Evolutionary conservation across 2,888 invertebrate species (phyloP).

Genomic region (Melanotus villosus): DNA sequence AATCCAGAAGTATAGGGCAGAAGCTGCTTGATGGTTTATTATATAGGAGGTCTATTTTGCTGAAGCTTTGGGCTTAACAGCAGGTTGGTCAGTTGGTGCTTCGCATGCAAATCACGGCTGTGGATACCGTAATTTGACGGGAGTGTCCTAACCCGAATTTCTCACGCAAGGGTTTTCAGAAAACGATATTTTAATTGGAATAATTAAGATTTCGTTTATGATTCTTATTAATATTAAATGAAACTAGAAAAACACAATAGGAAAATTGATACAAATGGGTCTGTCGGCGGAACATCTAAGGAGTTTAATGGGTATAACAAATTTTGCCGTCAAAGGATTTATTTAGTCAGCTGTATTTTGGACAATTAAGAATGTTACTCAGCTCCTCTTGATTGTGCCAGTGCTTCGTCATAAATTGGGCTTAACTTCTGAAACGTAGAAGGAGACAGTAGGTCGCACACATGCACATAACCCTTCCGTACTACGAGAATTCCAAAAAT

Average conservation of each 20-base stretch:
- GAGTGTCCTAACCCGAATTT: neutral
- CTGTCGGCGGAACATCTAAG: slow-evolving; percentile 39
- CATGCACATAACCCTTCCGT: slow-evolving; percentile 3
- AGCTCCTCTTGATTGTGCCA: slow-evolving; percentile 44
- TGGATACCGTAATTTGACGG: neutral
- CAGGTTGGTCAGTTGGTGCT: too few species aligned
- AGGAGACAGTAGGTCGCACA: slow-evolving; percentile 8
- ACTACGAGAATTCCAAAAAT: neutral
- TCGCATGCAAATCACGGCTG: neutral
- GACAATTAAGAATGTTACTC: slow-evolving; percentile 59
- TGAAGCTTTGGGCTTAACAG: too few species aligned
- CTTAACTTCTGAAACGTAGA: slow-evolving; percentile 35
- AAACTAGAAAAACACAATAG: slow-evolving; percentile 46
- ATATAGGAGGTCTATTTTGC: too few species aligned
- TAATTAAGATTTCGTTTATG: slow-evolving; percentile 45
- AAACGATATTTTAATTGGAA: slow-evolving; percentile 28
- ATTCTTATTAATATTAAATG: slow-evolving; percentile 46
- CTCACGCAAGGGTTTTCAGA: neutral
- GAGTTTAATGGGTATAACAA: slow-evolving; percentile 48
- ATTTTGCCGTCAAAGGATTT: slow-evolving; percentile 63
- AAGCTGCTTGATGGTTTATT: neutral
- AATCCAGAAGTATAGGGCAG: neutral
- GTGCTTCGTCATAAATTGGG: slow-evolving; percentile 46
- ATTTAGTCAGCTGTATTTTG: slow-evolving; percentile 64
- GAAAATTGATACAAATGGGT: slow-evolving; percentile 46